Percentiles rank a stretch among this genome's conserved stretches.
Conservation (phyloP, 2,797 vertebrate genomes). For the Hephaestus fuliginosus region DNA sequence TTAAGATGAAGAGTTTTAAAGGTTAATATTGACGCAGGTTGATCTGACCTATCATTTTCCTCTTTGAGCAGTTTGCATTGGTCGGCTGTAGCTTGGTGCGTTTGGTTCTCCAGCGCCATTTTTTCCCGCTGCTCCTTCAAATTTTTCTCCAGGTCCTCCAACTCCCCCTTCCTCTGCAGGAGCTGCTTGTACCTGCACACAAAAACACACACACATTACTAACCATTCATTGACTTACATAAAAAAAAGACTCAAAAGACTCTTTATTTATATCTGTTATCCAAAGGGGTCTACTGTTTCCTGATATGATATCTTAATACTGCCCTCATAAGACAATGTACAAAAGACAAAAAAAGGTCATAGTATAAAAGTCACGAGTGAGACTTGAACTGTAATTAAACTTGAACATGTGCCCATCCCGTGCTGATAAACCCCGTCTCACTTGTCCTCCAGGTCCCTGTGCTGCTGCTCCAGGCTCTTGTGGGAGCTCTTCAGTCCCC, state of each 20-base stretch:
- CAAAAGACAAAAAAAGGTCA: background rate
- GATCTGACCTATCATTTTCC: constrained; percentile 91
- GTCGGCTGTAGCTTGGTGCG: constrained; percentile 89
- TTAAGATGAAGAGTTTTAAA: background rate
- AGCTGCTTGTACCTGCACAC: constrained; percentile 92
- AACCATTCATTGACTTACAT: background rate
- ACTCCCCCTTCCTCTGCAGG: constrained; percentile 93
- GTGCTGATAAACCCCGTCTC: constrained; percentile 43
- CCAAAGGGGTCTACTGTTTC: background rate
- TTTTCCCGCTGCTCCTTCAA: constrained; percentile 94
- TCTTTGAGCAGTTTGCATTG: constrained; percentile 90
- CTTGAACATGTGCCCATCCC: background rate
- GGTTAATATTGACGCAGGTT: background rate
- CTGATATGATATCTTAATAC: background rate
- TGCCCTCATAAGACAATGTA: background rate
- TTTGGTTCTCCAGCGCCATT: constrained; percentile 92
- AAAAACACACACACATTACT: constrained; percentile 4
- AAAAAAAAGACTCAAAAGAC: background rate
- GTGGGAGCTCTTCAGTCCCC: constrained; percentile 93
- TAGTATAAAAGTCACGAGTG: background rate
- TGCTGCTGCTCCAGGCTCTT: constrained; percentile 96
- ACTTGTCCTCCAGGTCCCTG: constrained; percentile 96
- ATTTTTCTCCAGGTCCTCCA: constrained; percentile 94
- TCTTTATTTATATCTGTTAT: background rate
- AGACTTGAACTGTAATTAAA: background rate